Percentiles rank a stretch among this genome's conserved stretches.
Conservation (phyloP, 2,888 invertebrate genomes). For the Druceiella hillmani region DNA sequence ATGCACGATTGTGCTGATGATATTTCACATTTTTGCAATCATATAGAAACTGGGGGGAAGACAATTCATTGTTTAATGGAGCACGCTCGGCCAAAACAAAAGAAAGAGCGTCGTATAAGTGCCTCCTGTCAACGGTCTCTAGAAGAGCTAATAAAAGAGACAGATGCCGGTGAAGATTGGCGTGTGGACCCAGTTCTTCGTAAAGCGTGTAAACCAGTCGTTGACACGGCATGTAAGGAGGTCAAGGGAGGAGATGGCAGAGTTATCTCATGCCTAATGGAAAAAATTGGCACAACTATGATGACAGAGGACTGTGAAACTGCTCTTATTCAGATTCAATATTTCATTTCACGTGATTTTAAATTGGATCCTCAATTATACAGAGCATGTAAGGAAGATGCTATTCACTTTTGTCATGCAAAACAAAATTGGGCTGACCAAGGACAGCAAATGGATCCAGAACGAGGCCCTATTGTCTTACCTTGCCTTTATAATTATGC, state of each 20-base stretch:
- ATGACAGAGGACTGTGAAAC: slow-evolving; percentile 90
- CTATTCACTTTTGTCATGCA: slow-evolving; percentile 74
- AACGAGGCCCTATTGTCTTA: slow-evolving; percentile 76
- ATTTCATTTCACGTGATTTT: slow-evolving; percentile 94
- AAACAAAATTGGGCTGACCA: slow-evolving; percentile 69
- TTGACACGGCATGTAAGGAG: slow-evolving; percentile 69
- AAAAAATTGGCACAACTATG: slow-evolving; percentile 73
- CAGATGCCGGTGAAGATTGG: slow-evolving; percentile 95
- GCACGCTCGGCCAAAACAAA: slow-evolving; percentile 63
- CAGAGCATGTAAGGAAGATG: slow-evolving; percentile 83
- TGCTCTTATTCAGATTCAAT: slow-evolving; percentile 91
- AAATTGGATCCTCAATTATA: slow-evolving; percentile 87
- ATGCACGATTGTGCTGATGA: slow-evolving; percentile 83
- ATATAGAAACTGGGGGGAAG: slow-evolving; percentile 73
- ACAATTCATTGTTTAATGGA: slow-evolving; percentile 96
- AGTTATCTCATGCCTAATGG: slow-evolving; percentile 92
- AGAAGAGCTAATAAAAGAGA: slow-evolving; percentile 74
- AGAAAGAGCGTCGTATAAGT: slow-evolving; percentile 61
- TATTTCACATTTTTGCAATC: slow-evolving; percentile 69
- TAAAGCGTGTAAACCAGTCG: slow-evolving; percentile 82
- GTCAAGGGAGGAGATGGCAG: slow-evolving; percentile 69
- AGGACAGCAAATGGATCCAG: slow-evolving; percentile 62
- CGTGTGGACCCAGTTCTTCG: slow-evolving; percentile 87
- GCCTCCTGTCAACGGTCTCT: slow-evolving; percentile 70
- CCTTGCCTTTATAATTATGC: slow-evolving; percentile 84